Conservation (phyloP, 2,113 vertebrate genomes). For the Etia nguti region DNA sequence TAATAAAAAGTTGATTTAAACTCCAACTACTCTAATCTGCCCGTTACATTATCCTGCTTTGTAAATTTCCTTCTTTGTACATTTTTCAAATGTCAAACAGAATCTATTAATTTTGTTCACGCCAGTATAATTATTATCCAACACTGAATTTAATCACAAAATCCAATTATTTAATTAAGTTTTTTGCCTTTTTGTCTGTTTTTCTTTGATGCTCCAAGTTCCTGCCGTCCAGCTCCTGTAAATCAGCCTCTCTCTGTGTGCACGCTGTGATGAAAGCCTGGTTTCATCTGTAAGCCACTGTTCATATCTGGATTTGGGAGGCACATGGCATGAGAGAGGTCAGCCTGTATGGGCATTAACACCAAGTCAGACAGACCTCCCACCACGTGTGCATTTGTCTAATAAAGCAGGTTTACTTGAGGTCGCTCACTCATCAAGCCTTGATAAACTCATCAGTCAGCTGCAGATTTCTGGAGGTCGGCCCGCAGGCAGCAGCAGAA, state of each 20-base stretch:
- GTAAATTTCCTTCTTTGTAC: neutral
- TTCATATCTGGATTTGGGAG: slow-evolving; percentile 42
- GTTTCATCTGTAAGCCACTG: slow-evolving; percentile 51
- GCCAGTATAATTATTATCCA: neutral
- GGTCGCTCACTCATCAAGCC: neutral
- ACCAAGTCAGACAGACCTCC: slow-evolving; percentile 42
- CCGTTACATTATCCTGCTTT: neutral
- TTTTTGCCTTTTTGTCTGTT: neutral
- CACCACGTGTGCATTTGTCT: slow-evolving; percentile 9
- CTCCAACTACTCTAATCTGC: neutral
- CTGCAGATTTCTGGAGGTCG: neutral
- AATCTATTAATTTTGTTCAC: neutral
- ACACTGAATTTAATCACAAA: neutral
- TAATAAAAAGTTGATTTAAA: neutral
- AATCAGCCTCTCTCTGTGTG: neutral
- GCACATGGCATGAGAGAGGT: slow-evolving; percentile 55
- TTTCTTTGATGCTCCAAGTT: neutral
- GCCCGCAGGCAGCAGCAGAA: neutral
- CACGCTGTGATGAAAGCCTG: slow-evolving; percentile 30
- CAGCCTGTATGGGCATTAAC: slow-evolving; percentile 32
- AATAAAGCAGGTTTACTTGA: neutral
- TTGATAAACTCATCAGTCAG: slow-evolving; percentile 33
- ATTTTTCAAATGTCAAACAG: neutral
- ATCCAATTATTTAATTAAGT: accelerated
- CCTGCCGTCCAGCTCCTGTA: neutral